phyloP scores from a whole-genome alignment of 2,113 vertebrate genomes.

The Mus pahari region DNA sequence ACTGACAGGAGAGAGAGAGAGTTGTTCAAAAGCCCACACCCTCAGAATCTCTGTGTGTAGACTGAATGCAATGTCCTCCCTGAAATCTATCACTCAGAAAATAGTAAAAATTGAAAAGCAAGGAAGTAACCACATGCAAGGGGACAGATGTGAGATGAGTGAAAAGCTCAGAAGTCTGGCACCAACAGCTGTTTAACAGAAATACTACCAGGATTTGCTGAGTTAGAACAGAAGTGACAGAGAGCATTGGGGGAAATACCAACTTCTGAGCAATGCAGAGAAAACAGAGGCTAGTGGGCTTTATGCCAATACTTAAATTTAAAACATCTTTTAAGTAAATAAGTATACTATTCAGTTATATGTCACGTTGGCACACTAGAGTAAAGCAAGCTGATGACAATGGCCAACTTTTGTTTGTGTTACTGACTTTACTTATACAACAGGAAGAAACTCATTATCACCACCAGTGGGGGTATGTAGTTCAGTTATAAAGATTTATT shows the following conservation, averaged over 20 bases:
- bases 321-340: neutral
- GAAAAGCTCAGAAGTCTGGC: neutral
- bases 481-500: neutral
- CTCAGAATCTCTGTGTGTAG: neutral
- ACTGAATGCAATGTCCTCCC: neutral
- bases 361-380: neutral
- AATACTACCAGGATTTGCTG: neutral
- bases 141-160: neutral
- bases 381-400: neutral
- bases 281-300: neutral
- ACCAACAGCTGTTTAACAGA: neutral
- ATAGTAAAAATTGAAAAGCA: neutral
- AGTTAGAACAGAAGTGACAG: neutral
- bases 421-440: neutral
- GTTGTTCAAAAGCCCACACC: neutral
- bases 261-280: neutral
- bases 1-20: fast-evolving
- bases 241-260: neutral
- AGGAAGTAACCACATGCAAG: neutral
- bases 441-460: neutral
- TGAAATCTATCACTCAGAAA: neutral
- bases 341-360: neutral
- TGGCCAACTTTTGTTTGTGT: neutral
- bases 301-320: neutral
- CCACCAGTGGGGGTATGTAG: neutral